Evolutionary conservation across 2,888 invertebrate genomes (phyloP).

Genomic region (Drosophila meridionalis): DNA sequence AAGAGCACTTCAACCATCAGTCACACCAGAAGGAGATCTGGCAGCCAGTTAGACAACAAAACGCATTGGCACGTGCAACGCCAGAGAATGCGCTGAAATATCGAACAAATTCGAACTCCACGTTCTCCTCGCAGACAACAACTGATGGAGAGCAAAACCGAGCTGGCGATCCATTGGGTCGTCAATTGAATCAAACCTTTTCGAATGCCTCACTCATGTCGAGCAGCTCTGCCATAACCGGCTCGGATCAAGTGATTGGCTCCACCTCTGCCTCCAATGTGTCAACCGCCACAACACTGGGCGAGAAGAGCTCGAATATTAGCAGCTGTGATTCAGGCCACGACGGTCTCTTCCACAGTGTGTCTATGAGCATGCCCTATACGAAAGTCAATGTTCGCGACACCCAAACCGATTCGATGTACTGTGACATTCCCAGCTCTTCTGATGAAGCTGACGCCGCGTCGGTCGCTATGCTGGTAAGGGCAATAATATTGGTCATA

Average conservation of each 20-base stretch:
- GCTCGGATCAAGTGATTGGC: conserved; percentile 63
- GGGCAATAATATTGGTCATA: not conserved
- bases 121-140: conserved; percentile 58
- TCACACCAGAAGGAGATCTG: conserved; percentile 89
- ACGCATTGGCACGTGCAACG: conserved; percentile 49
- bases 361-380: conserved; percentile 70
- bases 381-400: conserved; percentile 40
- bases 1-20: conserved; percentile 90
- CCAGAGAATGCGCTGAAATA: conserved; percentile 71
- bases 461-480: conserved; percentile 57
- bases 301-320: conserved; percentile 73
- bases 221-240: conserved; percentile 54
- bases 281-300: conserved; percentile 63
- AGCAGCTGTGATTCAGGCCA: conserved; percentile 83
- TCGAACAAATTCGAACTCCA: conserved; percentile 64
- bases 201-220: conserved; percentile 74
- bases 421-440: conserved; percentile 73
- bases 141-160: conserved; percentile 42
- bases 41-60: conserved; percentile 85
- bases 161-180: conserved; percentile 39
- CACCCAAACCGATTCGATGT: conserved; percentile 66
- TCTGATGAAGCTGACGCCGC: conserved; percentile 63
- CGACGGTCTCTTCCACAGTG: conserved; percentile 79
- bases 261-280: conserved; percentile 50
- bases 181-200: conserved; percentile 72